Base-by-base conservation (phyloP, 1,140 invertebrate genomes). In the Caenorhabditis remanei region DNA sequence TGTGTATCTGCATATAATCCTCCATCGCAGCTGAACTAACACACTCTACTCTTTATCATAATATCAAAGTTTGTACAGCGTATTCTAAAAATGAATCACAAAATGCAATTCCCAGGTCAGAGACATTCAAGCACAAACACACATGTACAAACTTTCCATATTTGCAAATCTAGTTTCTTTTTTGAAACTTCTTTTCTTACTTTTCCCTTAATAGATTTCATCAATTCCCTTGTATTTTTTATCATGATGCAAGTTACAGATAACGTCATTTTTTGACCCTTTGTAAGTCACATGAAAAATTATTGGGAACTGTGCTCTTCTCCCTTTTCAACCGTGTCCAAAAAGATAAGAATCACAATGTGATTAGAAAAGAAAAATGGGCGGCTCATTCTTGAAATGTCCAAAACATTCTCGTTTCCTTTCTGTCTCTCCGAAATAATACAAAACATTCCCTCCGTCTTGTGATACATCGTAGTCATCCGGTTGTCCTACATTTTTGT, bases 231-330 rank as follows among this genome's bases (percentile, higher is more conserved):
- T 48, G 32, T n/a, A 71, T 71, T 71, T n/a, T 71, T 71, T 46
- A 8, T 19, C 14, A 46, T 46, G 21, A 63, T 7, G 56, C 7
- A 63, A 32, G 9, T 63, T 50, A 4, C 16, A 14, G 14, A 71
- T 43, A 71, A 71, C 65, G 65, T 71, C 65, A 71, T 46, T 71
- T 32, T 71, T 71, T 46, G 40, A 46, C 65, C 65, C 65, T 71
- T 11, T 43, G 14, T 11, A 6, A 19, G 65, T 71, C 65, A 71
- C 65, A 71, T 71, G 5, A 61, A 61, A 32, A 63, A 63, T 58
- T 58, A 19, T 58, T n/a, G 9, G 13, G 55, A 58, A 63, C 61
- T 71, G 65, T 71, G 65, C 65, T 46, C 14, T 63, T 8, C 32
- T 21, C n/a, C 8, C 56, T 21, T 21, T 8, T 46, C 40, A 41